Conservation (phyloP, 2,797 vertebrate genomes). For the Microctenopoma stevenorrisi region DNA sequence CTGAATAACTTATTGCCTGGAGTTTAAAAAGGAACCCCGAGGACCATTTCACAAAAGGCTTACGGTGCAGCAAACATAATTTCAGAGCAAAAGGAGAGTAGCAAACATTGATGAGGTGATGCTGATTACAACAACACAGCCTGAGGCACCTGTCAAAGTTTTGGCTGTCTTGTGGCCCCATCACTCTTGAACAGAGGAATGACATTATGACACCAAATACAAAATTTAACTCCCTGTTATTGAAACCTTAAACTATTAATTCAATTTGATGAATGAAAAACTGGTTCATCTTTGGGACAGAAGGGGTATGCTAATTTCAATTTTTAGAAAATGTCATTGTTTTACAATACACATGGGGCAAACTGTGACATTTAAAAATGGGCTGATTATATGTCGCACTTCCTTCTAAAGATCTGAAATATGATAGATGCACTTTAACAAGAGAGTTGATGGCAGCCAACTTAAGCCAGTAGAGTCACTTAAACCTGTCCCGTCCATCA, state of each 20-base stretch:
- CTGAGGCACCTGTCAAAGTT: slow-evolving; percentile 42
- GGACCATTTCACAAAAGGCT: slow-evolving; percentile 48
- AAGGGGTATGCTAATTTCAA: slow-evolving; percentile 6
- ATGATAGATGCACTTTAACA: slow-evolving; percentile 29
- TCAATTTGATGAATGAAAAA: not conserved
- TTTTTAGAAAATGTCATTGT: slow-evolving; percentile 15
- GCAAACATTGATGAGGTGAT: slow-evolving; percentile 40
- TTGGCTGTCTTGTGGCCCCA: slow-evolving; percentile 18
- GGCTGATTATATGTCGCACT: not conserved
- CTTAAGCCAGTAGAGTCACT: slow-evolving; percentile 35
- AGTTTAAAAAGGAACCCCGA: slow-evolving; percentile 40
- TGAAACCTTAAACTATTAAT: slow-evolving; percentile 1
- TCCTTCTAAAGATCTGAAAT: not conserved
- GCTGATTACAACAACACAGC: slow-evolving; percentile 55
- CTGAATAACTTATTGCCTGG: slow-evolving; percentile 49
- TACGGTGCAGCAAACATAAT: slow-evolving; percentile 33
- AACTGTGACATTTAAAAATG: slow-evolving; percentile 24
- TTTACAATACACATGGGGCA: slow-evolving; percentile 1
- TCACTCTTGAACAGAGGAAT: slow-evolving; percentile 15
- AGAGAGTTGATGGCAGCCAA: slow-evolving; percentile 42
- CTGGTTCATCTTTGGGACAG: not conserved
- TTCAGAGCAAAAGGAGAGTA: slow-evolving; percentile 33
- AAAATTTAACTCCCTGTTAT: not conserved
- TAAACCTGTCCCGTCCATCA: slow-evolving; percentile 36
- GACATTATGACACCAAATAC: not conserved